phyloP scores from a whole-genome alignment of 2,888 invertebrate genomes.

The Sabatieria punctata region DNA sequence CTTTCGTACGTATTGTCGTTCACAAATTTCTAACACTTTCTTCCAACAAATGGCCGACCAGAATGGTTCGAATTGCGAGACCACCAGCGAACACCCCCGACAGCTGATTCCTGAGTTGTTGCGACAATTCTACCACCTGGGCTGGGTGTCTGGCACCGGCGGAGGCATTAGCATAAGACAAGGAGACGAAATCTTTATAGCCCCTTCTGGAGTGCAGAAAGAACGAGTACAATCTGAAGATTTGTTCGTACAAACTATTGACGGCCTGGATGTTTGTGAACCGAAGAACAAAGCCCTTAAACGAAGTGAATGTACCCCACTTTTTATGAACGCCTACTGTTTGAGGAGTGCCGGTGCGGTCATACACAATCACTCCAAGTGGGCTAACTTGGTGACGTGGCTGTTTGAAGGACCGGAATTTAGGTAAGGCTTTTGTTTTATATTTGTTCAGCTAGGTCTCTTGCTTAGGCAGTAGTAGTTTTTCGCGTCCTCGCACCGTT shows the following conservation, averaged over 20 bases:
- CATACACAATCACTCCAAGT: conserved; percentile 81
- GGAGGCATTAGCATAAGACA: conserved; percentile 40
- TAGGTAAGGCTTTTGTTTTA: too few species aligned
- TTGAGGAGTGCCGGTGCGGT: conserved; percentile 60
- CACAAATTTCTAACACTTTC: too few species aligned
- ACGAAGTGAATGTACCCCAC: conserved; percentile 83
- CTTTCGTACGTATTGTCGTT: too few species aligned
- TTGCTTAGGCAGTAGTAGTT: too few species aligned
- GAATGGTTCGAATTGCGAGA: too few species aligned
- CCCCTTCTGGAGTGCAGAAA: conserved; percentile 92
- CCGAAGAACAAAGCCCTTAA: conserved; percentile 61
- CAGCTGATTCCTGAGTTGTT: conserved; percentile 68
- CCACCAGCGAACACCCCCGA: too few species aligned
- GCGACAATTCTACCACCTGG: conserved; percentile 70
- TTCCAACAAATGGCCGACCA: too few species aligned
- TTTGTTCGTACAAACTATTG: conserved; percentile 68
- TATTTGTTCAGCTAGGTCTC: too few species aligned
- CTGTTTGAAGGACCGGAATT: conserved; percentile 61
- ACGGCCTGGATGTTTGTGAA: conserved; percentile 58
- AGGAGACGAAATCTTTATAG: conserved; percentile 73
- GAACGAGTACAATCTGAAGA: conserved; percentile 72
- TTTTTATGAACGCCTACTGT: conserved; percentile 78
- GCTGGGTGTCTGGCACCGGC: conserved; percentile 94
- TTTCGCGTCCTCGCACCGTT: too few species aligned
- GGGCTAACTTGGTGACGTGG: conserved; percentile 72